Conservation (phyloP, 1,140 invertebrate species). For the Neodiprion virginianus region DNA sequence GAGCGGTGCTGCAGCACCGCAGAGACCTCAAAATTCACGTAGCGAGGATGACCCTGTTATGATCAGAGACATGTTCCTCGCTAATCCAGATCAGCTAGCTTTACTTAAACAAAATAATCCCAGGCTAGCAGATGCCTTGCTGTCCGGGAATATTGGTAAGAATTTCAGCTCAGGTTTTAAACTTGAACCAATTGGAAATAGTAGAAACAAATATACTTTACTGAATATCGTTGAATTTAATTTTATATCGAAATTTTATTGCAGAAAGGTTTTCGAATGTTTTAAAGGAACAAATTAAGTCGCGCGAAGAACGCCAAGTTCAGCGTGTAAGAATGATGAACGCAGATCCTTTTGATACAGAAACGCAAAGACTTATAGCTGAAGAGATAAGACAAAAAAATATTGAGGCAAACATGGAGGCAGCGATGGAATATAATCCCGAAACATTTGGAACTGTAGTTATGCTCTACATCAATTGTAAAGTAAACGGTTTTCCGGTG, state of each 20-base stretch:
- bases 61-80: slow-evolving; percentile 87
- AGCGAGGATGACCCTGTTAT: slow-evolving; percentile 86
- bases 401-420: slow-evolving; percentile 98
- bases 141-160: slow-evolving; percentile 80
- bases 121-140: slow-evolving; percentile 86
- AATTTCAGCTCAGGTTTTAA: not conserved
- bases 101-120: slow-evolving; percentile 95
- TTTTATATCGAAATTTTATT: slow-evolving; percentile 31
- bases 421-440: slow-evolving; percentile 97
- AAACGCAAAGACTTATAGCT: slow-evolving; percentile 92
- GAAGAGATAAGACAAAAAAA: slow-evolving; percentile 96
- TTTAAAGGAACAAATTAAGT: slow-evolving; percentile 81
- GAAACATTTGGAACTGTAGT: slow-evolving; percentile 97
- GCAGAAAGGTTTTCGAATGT: slow-evolving; percentile 84
- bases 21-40: slow-evolving; percentile 56
- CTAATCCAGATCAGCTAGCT: slow-evolving; percentile 91
- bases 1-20: slow-evolving; percentile 25
- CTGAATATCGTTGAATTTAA: too few species aligned
- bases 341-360: slow-evolving; percentile 94
- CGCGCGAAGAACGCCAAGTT: slow-evolving; percentile 78
- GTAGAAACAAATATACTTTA: too few species aligned
- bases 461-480: slow-evolving; percentile 97
- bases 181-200: not conserved
- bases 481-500: slow-evolving; percentile 93
- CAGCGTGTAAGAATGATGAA: slow-evolving; percentile 87